These are phyloP conservation scores for Sebastes baramenuke DNA, from an alignment of 2,797 vertebrate genomes.

Conservation along the genomic window DNA sequence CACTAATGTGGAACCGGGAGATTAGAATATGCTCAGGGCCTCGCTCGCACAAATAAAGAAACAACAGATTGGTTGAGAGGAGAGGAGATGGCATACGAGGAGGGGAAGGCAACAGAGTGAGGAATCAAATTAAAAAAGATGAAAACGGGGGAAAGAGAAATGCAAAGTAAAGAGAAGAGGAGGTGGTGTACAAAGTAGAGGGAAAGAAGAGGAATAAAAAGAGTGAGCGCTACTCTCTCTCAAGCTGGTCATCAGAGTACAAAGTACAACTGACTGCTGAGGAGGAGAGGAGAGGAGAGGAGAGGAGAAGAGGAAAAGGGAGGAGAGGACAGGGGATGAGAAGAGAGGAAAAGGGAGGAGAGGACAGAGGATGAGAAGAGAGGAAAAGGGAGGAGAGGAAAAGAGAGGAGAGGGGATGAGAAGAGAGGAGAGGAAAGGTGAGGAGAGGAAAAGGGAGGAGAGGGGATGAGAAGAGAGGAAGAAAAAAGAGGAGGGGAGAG, in stretches of 20 bases:
- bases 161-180: constrained; percentile 19
- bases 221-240: constrained; percentile 39
- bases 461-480: background rate
- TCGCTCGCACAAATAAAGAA: constrained; percentile 76
- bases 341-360: too few species aligned
- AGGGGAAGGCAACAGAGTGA: constrained; percentile 40
- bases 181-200: constrained; percentile 31
- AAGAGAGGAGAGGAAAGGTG: background rate
- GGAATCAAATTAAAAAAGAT: constrained; percentile 64
- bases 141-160: constrained; percentile 19
- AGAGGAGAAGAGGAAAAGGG: background rate
- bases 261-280: constrained; percentile 34
- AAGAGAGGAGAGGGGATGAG: background rate
- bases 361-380: too few species aligned
- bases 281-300: background rate
- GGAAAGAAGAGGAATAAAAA: constrained; percentile 41
- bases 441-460: background rate
- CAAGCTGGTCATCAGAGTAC: constrained; percentile 56
- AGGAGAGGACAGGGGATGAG: too few species aligned
- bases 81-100: constrained; percentile 50
- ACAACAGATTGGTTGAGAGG: constrained; percentile 67
- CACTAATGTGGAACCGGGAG: constrained; percentile 83
- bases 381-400: too few species aligned
- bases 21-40: constrained; percentile 83
- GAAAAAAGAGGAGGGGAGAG: background rate